Evolutionary conservation across 1,140 invertebrate species (phyloP), one percentile per base, ranked within the genome.

Genomic region (Euwallacea similis): DNA sequence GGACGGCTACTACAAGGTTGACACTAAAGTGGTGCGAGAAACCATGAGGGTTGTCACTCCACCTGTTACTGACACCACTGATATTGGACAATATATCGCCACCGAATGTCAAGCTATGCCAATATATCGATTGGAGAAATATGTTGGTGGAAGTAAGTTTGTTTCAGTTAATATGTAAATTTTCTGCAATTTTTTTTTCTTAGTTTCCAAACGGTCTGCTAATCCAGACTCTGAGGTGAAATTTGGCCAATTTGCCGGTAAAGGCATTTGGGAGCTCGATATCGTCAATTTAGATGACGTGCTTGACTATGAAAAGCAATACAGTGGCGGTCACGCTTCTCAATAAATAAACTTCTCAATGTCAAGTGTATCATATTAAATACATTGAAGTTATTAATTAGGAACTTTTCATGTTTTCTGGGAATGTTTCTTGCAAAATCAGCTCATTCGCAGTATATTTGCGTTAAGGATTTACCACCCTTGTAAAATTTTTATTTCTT

Each of bases 1-100:
- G 76, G 85, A 88, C 74, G 93, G 90, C 6, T 91, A 93, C 78
- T 96, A 95, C 80, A 90, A 95, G 78, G 89, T 95, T 2, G 87
- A 93, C 74, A 93, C 91, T 44, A 85, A 88, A 71, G 85, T 91
- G 58, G 88, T 96, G 7, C 86, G 91, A 71, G 88, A 91, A 76
- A 89, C 88, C 15, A 92, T 95, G 88, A 86, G 85, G 69, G 90
- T 95, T 1, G 83, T 91, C n/a, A 82, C 85, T 43, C 93, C 93
- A 6, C 86, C 89, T 0, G 81, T 94, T 43, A 84, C 83, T 42
- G 89, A 94, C 82, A 79, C 88, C 0, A 85, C 85, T 9, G 77
- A 83, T 67, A 83, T 90, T 76, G 93, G 92, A 42, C 82, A 83
- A 64, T 89, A 90, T 71, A 92, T 95, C 79, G 84, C 86, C 43